A percentile compares a stretch with the other conserved stretches of the same genome.
Conservation (phyloP, 2,113 vertebrate species). For the Pan troglodytes region NHGRI_mPanTro3-v2.1_pri NC_072417.2:58957001-58957500, state of each 20-base stretch:
- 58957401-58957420: too few species aligned
- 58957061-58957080: conserved; percentile 10
- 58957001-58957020: neutral
- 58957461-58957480: too few species aligned
- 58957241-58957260: neutral
- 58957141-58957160: neutral
- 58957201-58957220: neutral
- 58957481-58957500: too few species aligned
- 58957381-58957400: too few species aligned
- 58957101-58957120: neutral
- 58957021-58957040: neutral
- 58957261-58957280: neutral
- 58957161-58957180: neutral
- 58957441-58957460: too few species aligned
- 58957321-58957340: neutral
- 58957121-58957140: neutral
- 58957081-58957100: neutral
- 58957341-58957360: neutral
- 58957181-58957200: neutral
- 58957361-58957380: neutral
- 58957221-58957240: fast-evolving
- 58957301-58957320: neutral
- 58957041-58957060: neutral
- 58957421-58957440: too few species aligned
- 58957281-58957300: neutral